phyloP scores from a whole-genome alignment of 35 echinoderm and acorn worm species.

The Diadema setosum region DNA sequence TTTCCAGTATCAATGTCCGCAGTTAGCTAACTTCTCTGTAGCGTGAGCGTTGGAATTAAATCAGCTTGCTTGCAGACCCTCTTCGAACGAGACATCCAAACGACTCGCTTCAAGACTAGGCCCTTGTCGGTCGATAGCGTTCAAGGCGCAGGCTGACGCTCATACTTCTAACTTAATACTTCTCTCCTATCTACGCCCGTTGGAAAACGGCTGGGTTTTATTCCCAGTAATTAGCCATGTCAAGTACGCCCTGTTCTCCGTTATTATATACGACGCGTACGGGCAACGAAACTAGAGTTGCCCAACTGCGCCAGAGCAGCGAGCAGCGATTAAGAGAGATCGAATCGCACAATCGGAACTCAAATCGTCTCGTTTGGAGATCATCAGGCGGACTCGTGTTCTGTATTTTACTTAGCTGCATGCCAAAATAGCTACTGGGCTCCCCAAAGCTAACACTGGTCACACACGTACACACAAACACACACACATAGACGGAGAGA shows the following conservation, averaged over 20 bases:
- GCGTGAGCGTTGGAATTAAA: neutral
- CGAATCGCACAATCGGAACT: conserved; percentile 6
- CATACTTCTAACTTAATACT: too few relatives aligned
- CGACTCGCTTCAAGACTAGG: neutral
- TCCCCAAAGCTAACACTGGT: too few relatives aligned
- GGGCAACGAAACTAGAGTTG: neutral
- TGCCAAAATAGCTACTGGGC: too few relatives aligned
- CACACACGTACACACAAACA: too few relatives aligned
- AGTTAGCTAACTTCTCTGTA: conserved; percentile 17
- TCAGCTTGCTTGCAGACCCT: neutral
- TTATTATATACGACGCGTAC: neutral
- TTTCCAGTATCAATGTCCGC: conserved; percentile 24
- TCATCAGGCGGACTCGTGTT: too few relatives aligned
- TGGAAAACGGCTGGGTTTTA: neutral
- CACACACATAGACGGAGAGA: neutral
- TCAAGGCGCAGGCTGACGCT: neutral
- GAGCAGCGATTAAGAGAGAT: neutral
- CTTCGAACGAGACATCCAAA: neutral
- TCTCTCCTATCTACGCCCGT: too few relatives aligned
- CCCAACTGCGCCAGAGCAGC: neutral
- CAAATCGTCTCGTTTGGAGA: neutral
- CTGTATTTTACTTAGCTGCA: too few relatives aligned
- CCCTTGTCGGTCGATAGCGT: neutral
- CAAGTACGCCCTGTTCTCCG: neutral
- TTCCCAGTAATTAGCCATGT: conserved; percentile 13